A percentile compares a stretch with the other conserved stretches of the same genome.
Evolutionary conservation across 2,888 invertebrate species (phyloP).

Genomic region (Cantharis nigra): DNA sequence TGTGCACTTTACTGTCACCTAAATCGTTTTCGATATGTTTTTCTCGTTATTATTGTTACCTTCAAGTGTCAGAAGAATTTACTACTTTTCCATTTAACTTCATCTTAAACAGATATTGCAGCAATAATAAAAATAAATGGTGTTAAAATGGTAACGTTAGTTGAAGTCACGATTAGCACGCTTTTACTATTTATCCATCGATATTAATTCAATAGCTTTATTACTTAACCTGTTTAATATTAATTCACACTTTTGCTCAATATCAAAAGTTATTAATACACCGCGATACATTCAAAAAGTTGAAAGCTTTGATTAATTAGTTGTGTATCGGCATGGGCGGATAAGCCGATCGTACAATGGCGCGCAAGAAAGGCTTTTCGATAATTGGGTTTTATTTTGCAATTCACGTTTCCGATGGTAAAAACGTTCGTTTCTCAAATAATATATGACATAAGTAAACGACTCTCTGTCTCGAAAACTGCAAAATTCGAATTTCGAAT

Average conservation of each 20-base stretch:
- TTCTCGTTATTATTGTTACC: slow-evolving; percentile 28
- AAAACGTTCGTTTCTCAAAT: not conserved
- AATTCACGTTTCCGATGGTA: not conserved
- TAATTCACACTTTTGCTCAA: not conserved
- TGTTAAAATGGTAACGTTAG: not conserved
- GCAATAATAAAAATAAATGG: not conserved
- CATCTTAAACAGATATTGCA: not conserved
- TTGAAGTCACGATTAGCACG: not conserved
- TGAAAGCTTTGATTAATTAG: not conserved
- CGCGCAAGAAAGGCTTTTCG: not conserved
- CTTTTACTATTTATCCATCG: not conserved
- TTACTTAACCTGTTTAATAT: not conserved
- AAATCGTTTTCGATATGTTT: slow-evolving; percentile 35
- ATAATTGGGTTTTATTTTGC: not conserved
- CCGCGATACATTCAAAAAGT: not conserved
- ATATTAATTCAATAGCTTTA: not conserved
- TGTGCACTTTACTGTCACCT: slow-evolving; percentile 30
- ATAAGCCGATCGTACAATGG: not conserved
- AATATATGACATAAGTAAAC: too few relatives aligned
- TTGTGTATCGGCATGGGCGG: not conserved
- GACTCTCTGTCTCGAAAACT: not conserved
- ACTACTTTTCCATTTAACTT: slow-evolving; percentile 11
- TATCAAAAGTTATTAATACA: not conserved
- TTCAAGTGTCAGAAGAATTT: slow-evolving; percentile 17
- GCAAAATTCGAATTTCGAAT: not conserved